Evolutionary conservation across 2,797 vertebrate genomes (phyloP).

Genomic region (Corythornis leucogaster): DNA sequence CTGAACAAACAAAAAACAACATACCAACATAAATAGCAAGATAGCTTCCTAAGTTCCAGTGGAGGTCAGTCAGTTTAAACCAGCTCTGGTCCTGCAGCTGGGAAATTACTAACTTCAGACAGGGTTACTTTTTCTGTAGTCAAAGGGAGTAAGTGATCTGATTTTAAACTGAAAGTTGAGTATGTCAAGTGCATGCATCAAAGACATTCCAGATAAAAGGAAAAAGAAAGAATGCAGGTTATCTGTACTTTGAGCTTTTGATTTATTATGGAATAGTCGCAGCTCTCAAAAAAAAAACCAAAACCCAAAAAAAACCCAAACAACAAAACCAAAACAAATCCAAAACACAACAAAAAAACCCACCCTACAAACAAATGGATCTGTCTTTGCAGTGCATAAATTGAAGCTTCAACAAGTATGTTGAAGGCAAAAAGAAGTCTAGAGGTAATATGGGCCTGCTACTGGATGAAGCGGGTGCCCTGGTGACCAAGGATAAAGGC

Average conservation of each 20-base stretch:
- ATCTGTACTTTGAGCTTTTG: background rate
- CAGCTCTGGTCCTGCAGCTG: background rate
- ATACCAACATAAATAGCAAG: background rate
- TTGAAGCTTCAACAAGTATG: no score
- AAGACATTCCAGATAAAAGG: background rate
- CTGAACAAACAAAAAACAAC: background rate
- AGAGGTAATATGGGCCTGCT: no score
- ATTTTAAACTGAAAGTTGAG: background rate
- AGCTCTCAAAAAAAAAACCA: background rate
- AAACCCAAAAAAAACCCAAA: background rate
- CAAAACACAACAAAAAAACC: no score
- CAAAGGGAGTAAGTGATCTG: background rate
- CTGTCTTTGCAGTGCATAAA: no score
- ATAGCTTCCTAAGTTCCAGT: background rate
- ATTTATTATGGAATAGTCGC: background rate
- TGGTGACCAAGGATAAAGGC: no score
- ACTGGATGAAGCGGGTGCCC: no score
- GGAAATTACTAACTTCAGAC: background rate
- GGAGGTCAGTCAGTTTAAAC: background rate
- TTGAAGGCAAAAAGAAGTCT: no score
- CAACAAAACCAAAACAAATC: background rate
- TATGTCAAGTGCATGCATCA: background rate
- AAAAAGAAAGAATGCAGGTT: background rate
- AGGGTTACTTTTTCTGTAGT: background rate
- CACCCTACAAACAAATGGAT: no score